A percentile compares a stretch with the other conserved stretches of the same genome.
Evolutionary conservation across 2,113 vertebrate species (phyloP).

Genomic region (Siphamia tubifer): DNA sequence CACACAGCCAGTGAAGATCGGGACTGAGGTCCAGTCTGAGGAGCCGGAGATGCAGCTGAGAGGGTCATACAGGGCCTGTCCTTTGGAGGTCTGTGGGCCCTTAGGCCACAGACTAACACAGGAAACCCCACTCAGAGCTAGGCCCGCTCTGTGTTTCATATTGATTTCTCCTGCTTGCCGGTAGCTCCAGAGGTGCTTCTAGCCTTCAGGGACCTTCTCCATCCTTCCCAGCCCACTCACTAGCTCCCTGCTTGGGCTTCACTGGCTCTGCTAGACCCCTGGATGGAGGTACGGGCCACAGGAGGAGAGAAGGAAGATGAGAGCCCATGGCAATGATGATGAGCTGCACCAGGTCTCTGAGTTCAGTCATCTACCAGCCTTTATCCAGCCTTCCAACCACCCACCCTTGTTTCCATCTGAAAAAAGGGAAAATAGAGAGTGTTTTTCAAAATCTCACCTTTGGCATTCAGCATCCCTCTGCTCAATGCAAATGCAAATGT

Average conservation of each 20-base stretch:
- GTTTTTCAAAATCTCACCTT: conserved; percentile 77
- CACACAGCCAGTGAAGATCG: conserved; percentile 68
- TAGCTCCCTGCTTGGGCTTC: conserved; percentile 64
- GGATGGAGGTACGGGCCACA: conserved; percentile 70
- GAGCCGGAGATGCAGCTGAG: conserved; percentile 58
- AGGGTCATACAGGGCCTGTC: conserved; percentile 64
- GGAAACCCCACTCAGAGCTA: conserved; percentile 70
- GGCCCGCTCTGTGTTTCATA: conserved; percentile 67
- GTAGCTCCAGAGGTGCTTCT: conserved; percentile 74
- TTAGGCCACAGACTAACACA: conserved; percentile 67
- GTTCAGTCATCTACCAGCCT: conserved; percentile 77
- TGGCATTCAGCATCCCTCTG: conserved; percentile 70
- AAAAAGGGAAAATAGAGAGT: conserved; percentile 59
- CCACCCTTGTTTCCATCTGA: conserved; percentile 74
- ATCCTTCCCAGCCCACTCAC: conserved; percentile 78
- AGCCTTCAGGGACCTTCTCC: conserved; percentile 69
- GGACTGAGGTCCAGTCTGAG: conserved; percentile 58
- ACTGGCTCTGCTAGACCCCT: conserved; percentile 64
- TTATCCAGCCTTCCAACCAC: conserved; percentile 73
- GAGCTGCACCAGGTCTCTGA: conserved; percentile 65
- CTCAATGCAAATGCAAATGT: conserved; percentile 78
- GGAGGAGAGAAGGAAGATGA: conserved; percentile 68
- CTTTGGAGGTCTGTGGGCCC: conserved; percentile 76
- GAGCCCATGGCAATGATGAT: conserved; percentile 77
- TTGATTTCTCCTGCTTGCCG: conserved; percentile 77